Conservation (phyloP, 1,140 invertebrate genomes). For the Drosophila funebris region DNA sequence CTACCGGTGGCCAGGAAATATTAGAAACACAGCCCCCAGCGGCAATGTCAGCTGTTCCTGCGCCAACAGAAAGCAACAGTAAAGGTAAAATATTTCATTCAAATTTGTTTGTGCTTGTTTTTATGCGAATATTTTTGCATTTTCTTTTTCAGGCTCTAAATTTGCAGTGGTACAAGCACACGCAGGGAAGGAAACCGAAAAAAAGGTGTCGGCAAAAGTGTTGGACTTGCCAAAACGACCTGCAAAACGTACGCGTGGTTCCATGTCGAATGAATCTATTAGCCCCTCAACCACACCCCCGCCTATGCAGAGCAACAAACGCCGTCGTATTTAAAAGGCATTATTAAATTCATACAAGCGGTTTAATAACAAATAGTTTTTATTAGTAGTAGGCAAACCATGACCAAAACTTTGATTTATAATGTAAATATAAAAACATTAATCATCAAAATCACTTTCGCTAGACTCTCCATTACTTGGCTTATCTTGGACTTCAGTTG, state of each 20-base stretch:
- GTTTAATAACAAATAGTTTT: conserved; percentile 46
- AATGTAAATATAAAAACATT: conserved; percentile 57
- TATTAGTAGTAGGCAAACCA: conserved; percentile 48
- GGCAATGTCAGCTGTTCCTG: conserved; percentile 12
- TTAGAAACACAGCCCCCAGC: conserved; percentile 7
- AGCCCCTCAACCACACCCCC: conserved; percentile 83
- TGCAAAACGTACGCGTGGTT: conserved; percentile 81
- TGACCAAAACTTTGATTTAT: conserved; percentile 45
- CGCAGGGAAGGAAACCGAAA: conserved; percentile 69
- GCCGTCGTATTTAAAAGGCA: conserved; percentile 70
- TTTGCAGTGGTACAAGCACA: conserved; percentile 16
- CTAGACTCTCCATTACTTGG: conserved; percentile 30
- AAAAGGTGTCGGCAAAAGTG: conserved; percentile 61
- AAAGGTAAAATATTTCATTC: conserved; percentile 49
- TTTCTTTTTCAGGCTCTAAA: conserved; percentile 9
- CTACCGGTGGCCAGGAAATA: conserved; percentile 72
- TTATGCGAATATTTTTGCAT: background rate
- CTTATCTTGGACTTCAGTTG: conserved; percentile 20
- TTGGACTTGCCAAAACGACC: conserved; percentile 73
- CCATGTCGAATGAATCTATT: conserved; percentile 81
- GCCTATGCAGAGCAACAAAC: conserved; percentile 72
- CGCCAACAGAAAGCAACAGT: conserved; percentile 53
- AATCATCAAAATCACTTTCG: conserved; percentile 67
- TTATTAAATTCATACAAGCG: conserved; percentile 1
- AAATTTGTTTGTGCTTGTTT: background rate